Base-by-base conservation (phyloP, 2,888 invertebrate species). In the Ennomos erosarius region DNA sequence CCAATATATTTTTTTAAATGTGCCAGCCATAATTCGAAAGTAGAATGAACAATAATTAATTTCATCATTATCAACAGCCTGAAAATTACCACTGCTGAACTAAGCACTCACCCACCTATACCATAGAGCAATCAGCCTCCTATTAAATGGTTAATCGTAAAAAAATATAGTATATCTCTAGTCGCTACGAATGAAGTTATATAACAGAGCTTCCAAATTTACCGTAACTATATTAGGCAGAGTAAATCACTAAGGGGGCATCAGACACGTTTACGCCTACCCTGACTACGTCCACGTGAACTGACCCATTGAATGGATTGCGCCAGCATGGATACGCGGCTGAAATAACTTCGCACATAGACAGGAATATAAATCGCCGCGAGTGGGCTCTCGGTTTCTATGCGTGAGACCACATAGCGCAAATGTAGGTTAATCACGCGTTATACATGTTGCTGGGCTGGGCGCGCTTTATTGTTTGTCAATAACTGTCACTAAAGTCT, bases 291-390 rank as follows among this genome's bases (percentile, higher is more conserved):
- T 35, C 39, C 40, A 8, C 6, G 45, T 12, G 33, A 12, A 33
- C 51, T 53, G 59, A 53, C 59, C 59, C 59, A 47, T 51, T 59
- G 55, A 59, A 59, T 59, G 59, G 50, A 53, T 55, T 55, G 42
- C 59, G 59, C 45, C 53, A 59, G 50, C 59, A 13, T 51, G 46
- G 47, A 59, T 42, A 55, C 59, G 46, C 35, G 55, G 11, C 46
- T 46, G 50, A 59, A 59, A 59, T 59, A 59, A 47, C 59, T 44
- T 45, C 51, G n/a, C 39, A 40, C 45, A 34, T 39, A 59, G 54
- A 59, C 58, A 35, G 10, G 48, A 13, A 26, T 45, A 59, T 52
- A 58, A 58, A 58, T 59, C 39, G 36, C 12, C 44, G 12, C 12
- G 58, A 48, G 53, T 53, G 53, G 49, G 49, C 45, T 44, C 44